Base-by-base conservation (phyloP, 30 jellyfish, hydroid and myxozoan species). In the Turritopsis dohrnii region DNA sequence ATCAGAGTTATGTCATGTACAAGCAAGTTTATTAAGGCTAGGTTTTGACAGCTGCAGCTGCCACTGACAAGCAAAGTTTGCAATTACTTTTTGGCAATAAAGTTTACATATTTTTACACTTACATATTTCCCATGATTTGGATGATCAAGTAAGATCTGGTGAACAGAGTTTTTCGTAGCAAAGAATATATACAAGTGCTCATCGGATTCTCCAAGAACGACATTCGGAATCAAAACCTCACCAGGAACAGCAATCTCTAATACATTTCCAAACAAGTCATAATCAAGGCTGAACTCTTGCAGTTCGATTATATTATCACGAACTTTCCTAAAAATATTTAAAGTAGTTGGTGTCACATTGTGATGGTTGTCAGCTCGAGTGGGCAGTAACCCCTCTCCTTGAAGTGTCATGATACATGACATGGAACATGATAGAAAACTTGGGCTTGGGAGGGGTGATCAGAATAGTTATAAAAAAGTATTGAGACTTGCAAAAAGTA, bases 111-210 rank as follows among this genome's bases (percentile, higher is more conserved):
- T n/a, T n/a, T n/a, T n/a, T 25, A 73, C 0, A 1, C 83, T 53
- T 83, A 90, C 97, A 89, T 86, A 87, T 66, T 54, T 86, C 18
- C 83, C 88, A 20, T 79, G 81, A 72, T 83, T 76, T 5, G 97
- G 97, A 53, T 91, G 97, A 26, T 52, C 84, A 76, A 89, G 85
- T 21, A 72, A 28, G 8, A 91, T 84, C 53, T 90, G 71, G 65
- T 75, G 92, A 29, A 91, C 85, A 1, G 94, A 79, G 20, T 74
- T 81, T n/a, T 89, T 54, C 28, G 97, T 91, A 21, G 96, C 94
- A 65, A 91, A 28, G 72, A 87, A 52, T 22, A 91, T 65, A 71
- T 24, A 31, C 54, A 91, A 25, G 8, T 81, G 41, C 4, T 75
- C 76, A 17, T 83, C 79, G 30, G 89, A 16, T 81, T 91, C 97